Conservation (phyloP, 1,140 invertebrate species). For the Euwallacea fornicatus region DNA sequence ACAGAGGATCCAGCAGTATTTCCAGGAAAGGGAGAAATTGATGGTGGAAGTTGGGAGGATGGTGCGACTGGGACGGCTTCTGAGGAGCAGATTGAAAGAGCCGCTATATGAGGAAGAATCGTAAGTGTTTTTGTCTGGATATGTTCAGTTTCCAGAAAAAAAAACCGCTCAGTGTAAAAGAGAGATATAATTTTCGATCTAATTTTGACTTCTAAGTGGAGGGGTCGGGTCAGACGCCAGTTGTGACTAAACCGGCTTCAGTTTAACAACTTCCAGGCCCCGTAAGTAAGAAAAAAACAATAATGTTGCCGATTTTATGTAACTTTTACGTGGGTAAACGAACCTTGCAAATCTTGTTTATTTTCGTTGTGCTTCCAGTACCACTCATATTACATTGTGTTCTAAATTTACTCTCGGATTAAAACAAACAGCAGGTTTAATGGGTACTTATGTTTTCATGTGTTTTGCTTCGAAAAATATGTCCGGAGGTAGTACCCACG, state of each 20-base stretch:
- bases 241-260: conserved; percentile 48
- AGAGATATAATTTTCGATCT: conserved; percentile 38
- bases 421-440: too few relatives aligned
- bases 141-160: too few relatives aligned
- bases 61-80: conserved; percentile 68
- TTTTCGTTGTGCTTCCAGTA: too few relatives aligned
- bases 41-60: conserved; percentile 73
- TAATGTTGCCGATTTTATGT: too few relatives aligned
- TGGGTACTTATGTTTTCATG: too few relatives aligned
- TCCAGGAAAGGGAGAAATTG: conserved; percentile 67
- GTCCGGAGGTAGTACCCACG: too few relatives aligned
- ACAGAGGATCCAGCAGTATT: conserved; percentile 55
- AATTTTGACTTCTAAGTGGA: conserved; percentile 46
- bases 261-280: conserved; percentile 44
- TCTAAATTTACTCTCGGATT: too few relatives aligned
- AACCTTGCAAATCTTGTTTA: too few relatives aligned
- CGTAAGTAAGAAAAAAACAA: conserved; percentile 29
- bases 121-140: conserved; percentile 27
- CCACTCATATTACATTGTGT: too few relatives aligned
- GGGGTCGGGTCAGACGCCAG: conserved; percentile 45
- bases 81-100: conserved; percentile 69
- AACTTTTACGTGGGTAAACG: too few relatives aligned
- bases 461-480: too few relatives aligned
- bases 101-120: conserved; percentile 44
- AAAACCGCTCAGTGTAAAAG: conserved; percentile 2